Conservation (phyloP, 2,797 vertebrate species). For the Thalassophryne amazonica region DNA sequence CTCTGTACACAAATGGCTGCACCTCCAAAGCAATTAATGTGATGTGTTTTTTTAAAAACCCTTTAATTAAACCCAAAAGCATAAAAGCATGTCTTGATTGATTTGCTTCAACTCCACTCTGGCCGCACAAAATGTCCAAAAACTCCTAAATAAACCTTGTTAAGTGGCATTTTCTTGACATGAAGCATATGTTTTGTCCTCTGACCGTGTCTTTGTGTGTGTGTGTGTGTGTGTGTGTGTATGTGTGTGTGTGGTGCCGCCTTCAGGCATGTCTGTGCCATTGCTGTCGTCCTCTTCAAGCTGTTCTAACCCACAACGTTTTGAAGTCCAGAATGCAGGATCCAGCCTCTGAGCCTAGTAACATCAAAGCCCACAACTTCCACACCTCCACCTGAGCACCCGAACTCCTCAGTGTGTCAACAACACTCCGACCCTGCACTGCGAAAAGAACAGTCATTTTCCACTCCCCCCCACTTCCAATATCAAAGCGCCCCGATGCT, state of each 20-base stretch:
- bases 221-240: conserved; percentile 35
- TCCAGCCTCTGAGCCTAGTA: conserved; percentile 82
- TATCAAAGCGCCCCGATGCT: conserved; percentile 4
- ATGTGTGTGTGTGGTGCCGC: conserved; percentile 42
- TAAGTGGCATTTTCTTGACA: conserved; percentile 13
- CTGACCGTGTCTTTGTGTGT: conserved; percentile 26
- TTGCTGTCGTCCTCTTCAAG: conserved; percentile 83
- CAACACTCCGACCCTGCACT: conserved; percentile 22
- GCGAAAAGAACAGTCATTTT: conserved; percentile 18
- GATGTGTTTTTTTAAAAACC: too few species aligned
- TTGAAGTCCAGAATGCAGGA: conserved; percentile 90
- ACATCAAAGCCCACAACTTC: conserved; percentile 76
- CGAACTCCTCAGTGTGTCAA: conserved; percentile 37
- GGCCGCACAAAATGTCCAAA: background rate
- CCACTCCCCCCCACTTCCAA: too few species aligned
- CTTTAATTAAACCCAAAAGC: too few species aligned
- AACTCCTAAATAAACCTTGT: conserved; percentile 4
- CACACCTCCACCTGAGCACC: conserved; percentile 74
- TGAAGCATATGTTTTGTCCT: conserved; percentile 15
- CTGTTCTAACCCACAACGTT: conserved; percentile 81
- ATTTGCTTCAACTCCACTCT: too few species aligned
- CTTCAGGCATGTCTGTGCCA: conserved; percentile 87
- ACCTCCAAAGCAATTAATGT: too few species aligned
- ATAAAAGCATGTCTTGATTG: too few species aligned
- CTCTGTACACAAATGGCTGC: too few species aligned